These are phyloP conservation scores for Cynopterus sphinx DNA, from an alignment of 2,797 vertebrate genomes.

Conservation along the genomic window DNA sequence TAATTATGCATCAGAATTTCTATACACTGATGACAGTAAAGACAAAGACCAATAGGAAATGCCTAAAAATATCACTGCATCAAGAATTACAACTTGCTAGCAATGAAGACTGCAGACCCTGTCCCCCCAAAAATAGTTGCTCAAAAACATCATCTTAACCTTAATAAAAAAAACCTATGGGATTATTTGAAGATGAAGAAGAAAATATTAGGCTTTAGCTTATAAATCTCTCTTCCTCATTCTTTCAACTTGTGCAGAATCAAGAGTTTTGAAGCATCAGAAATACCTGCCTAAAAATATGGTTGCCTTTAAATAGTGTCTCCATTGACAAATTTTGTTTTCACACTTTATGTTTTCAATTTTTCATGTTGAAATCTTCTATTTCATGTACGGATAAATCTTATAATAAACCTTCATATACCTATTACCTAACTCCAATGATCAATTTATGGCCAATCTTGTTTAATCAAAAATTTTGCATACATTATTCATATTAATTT, in stretches of 20 bases:
- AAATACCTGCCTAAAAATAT: neutral
- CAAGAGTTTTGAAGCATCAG: neutral
- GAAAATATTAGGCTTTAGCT: neutral
- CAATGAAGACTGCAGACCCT: neutral
- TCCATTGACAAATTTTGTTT: neutral
- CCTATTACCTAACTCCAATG: neutral
- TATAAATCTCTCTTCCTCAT: neutral
- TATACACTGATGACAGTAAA: neutral
- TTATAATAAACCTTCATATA: neutral
- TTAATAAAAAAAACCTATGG: neutral
- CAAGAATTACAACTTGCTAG: conserved; percentile 2
- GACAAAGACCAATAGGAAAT: neutral
- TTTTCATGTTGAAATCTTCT: conserved; percentile 22
- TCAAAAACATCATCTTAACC: neutral
- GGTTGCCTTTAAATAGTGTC: neutral
- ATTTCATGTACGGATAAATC: neutral
- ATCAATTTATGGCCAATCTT: neutral
- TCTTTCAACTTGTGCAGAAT: neutral
- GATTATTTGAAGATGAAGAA: neutral
- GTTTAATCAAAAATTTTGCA: conserved; percentile 3
- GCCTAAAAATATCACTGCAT: neutral
- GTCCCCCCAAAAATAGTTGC: neutral
- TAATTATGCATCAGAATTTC: neutral
- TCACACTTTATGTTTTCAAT: neutral
- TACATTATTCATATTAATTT: neutral